These are phyloP conservation scores for Sitobion miscanthi DNA, from an alignment of 1,140 invertebrate genomes.

Conservation along the genomic window DNA sequence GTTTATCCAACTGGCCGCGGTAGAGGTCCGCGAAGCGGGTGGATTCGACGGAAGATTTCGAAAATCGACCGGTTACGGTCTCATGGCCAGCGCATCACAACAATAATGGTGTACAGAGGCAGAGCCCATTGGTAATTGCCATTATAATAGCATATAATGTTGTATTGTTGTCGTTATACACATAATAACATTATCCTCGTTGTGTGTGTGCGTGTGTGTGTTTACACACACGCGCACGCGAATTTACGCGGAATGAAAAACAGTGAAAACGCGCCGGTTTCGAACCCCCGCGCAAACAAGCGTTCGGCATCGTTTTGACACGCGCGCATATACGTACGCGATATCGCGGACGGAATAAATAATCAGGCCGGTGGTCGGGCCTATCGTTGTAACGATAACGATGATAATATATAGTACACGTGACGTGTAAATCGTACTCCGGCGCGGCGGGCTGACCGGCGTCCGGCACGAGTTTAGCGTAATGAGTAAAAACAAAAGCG, in stretches of 20 bases:
- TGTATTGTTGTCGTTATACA: neutral
- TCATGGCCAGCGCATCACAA: neutral
- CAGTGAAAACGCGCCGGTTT: neutral
- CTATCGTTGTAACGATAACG: neutral
- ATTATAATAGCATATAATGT: neutral
- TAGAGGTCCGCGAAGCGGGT: no score
- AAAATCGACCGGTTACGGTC: neutral
- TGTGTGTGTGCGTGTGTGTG: neutral
- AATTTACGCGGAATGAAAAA: neutral
- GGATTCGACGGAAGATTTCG: neutral
- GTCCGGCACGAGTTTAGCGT: neutral
- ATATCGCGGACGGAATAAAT: neutral
- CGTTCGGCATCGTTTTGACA: constrained; percentile 27
- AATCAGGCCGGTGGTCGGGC: constrained; percentile 3
- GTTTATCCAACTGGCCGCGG: neutral
- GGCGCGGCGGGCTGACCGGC: neutral
- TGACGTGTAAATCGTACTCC: neutral
- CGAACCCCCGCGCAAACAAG: neutral
- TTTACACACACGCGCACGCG: neutral
- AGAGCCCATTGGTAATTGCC: neutral
- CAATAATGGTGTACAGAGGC: neutral
- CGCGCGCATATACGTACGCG: neutral
- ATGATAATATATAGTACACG: neutral
- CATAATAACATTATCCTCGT: neutral
- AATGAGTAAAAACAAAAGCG: constrained; percentile 46